Conservation (phyloP, 1,140 invertebrate species). For the Zaprionus capensis region DNA sequence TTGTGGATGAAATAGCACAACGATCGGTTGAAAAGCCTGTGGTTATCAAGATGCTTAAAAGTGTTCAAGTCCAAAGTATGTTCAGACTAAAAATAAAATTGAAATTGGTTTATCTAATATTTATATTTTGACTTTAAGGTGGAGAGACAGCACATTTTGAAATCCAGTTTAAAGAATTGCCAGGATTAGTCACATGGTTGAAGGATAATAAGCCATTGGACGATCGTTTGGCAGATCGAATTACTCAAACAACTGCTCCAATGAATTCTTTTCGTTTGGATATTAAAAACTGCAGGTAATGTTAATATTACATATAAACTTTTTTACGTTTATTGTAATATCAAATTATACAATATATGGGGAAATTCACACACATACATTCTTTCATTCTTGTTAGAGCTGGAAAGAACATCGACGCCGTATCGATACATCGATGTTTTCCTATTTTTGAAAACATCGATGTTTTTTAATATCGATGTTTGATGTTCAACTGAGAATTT, state of each 20-base stretch:
- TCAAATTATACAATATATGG: too few relatives aligned
- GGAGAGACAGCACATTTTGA: constrained; percentile 94
- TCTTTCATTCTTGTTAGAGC: too few relatives aligned
- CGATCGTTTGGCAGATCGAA: constrained; percentile 90
- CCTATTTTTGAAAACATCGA: too few relatives aligned
- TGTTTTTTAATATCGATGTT: too few relatives aligned
- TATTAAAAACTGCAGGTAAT: constrained; percentile 90
- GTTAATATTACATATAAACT: neutral
- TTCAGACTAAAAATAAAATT: neutral
- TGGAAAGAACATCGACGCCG: too few relatives aligned
- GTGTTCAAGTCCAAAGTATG: constrained; percentile 90
- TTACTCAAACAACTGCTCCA: constrained; percentile 86
- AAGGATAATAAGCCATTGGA: constrained; percentile 94
- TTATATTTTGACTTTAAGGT: constrained; percentile 86
- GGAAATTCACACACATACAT: too few relatives aligned
- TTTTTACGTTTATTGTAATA: too few relatives aligned
- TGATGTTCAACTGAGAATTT: too few relatives aligned
- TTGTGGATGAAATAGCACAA: constrained; percentile 57
- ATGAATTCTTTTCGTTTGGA: constrained; percentile 88
- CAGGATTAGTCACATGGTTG: constrained; percentile 91
- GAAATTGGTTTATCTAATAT: neutral
- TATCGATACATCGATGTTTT: too few relatives aligned
- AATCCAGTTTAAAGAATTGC: constrained; percentile 88
- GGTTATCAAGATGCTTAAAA: constrained; percentile 90
- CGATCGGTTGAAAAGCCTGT: constrained; percentile 85